phyloP scores from a whole-genome alignment of 2,888 invertebrate genomes.

The Ochropleura leucogaster region DNA sequence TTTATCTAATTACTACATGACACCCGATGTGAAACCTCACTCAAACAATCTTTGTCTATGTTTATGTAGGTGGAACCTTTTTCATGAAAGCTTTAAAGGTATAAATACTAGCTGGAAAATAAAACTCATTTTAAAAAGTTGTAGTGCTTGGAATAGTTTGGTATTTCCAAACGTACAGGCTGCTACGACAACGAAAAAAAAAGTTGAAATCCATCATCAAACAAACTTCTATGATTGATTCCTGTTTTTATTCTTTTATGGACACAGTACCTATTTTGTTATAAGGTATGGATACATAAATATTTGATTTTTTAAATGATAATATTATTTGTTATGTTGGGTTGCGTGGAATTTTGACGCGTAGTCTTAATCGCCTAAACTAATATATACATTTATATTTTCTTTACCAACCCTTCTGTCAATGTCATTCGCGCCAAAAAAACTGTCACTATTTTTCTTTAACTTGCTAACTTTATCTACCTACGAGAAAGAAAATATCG shows the following conservation, averaged over 20 bases:
- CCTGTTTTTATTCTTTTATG: background rate
- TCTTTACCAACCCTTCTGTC: background rate
- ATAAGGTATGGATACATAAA: background rate
- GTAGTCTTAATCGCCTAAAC: background rate
- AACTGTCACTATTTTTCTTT: too few species aligned
- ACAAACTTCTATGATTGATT: background rate
- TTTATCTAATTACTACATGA: background rate
- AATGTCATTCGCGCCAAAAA: background rate
- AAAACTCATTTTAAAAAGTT: background rate
- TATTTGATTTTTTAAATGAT: background rate
- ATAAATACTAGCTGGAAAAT: background rate
- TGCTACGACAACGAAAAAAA: background rate
- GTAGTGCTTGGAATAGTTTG: background rate
- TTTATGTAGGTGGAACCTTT: background rate
- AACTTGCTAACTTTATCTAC: background rate
- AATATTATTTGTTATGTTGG: too few species aligned
- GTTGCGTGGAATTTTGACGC: background rate
- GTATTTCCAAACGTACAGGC: background rate
- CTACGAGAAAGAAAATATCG: background rate
- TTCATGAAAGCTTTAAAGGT: background rate
- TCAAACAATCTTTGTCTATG: background rate
- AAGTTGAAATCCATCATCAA: background rate
- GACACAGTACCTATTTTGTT: background rate
- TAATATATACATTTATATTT: background rate
- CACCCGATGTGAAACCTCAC: background rate